These are phyloP conservation scores for Squalus acanthias DNA, from an alignment of 2,797 vertebrate genomes.

Conservation along the genomic window DNA sequence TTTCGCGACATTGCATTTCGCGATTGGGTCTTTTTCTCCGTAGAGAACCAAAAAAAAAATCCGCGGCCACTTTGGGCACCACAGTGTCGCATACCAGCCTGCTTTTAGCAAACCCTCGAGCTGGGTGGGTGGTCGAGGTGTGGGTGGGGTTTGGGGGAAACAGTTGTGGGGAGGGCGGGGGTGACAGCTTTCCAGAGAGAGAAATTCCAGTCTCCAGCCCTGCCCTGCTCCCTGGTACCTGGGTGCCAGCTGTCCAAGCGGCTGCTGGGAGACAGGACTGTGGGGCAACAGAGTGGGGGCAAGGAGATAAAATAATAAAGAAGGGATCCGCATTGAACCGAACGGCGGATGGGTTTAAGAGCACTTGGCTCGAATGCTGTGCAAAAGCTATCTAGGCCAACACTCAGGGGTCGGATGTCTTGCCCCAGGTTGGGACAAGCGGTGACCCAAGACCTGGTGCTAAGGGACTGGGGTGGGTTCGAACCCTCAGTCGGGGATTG, in stretches of 20 bases:
- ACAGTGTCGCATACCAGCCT: too few relatives aligned
- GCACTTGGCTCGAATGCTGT: neutral
- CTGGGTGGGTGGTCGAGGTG: too few relatives aligned
- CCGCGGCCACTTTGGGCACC: neutral
- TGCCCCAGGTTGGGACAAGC: neutral
- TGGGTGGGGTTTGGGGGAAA: neutral
- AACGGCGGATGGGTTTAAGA: too few relatives aligned
- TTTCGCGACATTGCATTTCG: neutral
- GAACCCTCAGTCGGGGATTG: too few relatives aligned
- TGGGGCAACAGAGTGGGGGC: too few relatives aligned
- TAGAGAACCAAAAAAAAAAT: neutral
- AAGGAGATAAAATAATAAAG: too few relatives aligned
- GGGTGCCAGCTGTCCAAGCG: too few relatives aligned
- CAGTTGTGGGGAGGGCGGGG: too few relatives aligned
- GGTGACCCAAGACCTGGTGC: neutral
- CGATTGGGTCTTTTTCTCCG: neutral
- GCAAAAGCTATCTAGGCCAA: neutral
- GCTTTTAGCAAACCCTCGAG: too few relatives aligned
- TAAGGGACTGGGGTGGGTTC: too few relatives aligned
- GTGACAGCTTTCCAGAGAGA: neutral
- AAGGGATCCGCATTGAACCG: too few relatives aligned
- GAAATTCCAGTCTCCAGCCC: neutral
- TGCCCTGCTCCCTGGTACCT: neutral
- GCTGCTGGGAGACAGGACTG: too few relatives aligned
- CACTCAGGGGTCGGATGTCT: neutral